Evolutionary conservation across 2,797 vertebrate genomes (phyloP).

Genomic region (Erithacus rubecula): DNA sequence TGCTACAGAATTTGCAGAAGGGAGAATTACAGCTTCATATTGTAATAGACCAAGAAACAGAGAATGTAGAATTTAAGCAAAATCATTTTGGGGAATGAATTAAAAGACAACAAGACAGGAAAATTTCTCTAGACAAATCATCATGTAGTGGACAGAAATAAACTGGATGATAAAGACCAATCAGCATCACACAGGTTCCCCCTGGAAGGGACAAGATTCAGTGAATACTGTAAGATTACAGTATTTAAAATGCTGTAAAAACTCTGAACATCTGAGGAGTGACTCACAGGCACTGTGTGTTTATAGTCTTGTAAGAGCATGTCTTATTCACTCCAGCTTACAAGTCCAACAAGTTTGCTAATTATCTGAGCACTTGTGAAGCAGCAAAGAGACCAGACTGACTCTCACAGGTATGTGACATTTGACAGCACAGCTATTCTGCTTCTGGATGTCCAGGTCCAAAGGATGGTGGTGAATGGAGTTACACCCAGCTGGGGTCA

Average conservation of each 20-base stretch:
- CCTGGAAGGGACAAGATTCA: neutral
- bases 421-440: neutral
- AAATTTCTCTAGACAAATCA: neutral
- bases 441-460: neutral
- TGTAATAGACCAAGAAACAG: neutral
- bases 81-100: neutral
- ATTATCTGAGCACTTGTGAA: neutral
- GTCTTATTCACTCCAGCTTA: neutral
- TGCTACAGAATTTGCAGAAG: neutral
- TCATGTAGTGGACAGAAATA: neutral
- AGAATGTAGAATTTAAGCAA: neutral
- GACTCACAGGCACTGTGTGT: neutral
- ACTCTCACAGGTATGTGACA: neutral
- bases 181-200: neutral
- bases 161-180: neutral
- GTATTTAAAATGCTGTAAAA: neutral
- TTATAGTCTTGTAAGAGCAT: accelerated
- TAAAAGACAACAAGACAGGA: neutral
- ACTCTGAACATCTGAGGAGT: neutral
- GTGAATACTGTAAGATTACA: neutral
- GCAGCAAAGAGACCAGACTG: neutral
- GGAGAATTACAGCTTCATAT: neutral
- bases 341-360: neutral
- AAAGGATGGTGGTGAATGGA: neutral
- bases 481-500: too few species aligned